Evolutionary conservation across 2,797 vertebrate genomes (phyloP).

Genomic region (Melanitta fusca): DNA sequence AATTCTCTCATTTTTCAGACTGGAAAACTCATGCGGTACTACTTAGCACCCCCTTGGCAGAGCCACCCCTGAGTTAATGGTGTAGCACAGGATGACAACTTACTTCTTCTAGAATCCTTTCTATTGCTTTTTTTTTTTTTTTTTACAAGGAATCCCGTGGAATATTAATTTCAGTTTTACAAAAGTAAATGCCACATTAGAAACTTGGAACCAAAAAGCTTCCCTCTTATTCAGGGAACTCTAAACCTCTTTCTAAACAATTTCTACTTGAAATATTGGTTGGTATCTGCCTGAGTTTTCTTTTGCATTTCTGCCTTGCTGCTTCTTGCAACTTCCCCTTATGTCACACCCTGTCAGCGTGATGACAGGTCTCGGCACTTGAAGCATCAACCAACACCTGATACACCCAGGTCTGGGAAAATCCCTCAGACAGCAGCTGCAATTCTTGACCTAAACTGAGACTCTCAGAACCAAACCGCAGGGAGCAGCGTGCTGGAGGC

Average conservation of each 20-base stretch:
- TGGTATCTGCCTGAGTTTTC: background rate
- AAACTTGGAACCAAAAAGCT: background rate
- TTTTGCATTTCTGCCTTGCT: constrained; percentile 43
- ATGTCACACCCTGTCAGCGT: constrained; percentile 57
- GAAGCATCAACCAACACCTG: constrained; percentile 33
- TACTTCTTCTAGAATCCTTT: background rate
- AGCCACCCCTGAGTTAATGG: constrained; percentile 18
- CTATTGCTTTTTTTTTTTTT: background rate
- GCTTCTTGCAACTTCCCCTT: constrained; percentile 58
- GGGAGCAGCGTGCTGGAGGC: background rate
- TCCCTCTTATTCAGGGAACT: background rate
- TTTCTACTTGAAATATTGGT: constrained; percentile 24
- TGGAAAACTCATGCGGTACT: background rate
- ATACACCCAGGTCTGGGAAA: constrained; percentile 36
- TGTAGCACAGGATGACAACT: background rate
- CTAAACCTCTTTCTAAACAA: background rate
- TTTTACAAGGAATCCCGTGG: too few relatives aligned
- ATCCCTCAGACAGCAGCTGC: constrained; percentile 46
- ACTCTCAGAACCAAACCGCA: background rate
- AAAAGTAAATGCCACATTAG: too few relatives aligned
- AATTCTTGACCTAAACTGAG: constrained; percentile 42
- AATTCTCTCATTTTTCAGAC: constrained; percentile 43
- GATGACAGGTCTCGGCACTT: constrained; percentile 50
- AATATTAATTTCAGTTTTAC: too few relatives aligned
- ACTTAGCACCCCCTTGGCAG: background rate